A percentile compares a stretch with the other conserved stretches of the same genome.
phyloP scores from a whole-genome alignment of 2,113 vertebrate species.

The Phalacrocorax aristotelis region DNA sequence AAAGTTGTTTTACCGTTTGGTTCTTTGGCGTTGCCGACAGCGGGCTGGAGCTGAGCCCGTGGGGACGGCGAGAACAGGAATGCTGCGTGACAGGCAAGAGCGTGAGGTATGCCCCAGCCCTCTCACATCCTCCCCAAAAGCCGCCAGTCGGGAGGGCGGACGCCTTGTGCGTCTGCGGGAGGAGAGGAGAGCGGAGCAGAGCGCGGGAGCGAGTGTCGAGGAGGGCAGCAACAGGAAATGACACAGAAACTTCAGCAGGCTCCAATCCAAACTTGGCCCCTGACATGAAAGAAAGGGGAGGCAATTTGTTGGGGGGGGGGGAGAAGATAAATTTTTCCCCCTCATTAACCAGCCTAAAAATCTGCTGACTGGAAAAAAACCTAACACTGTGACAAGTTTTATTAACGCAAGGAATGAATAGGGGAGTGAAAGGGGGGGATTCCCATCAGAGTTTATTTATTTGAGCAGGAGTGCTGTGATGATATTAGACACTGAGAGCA shows the following conservation, averaged over 20 bases:
- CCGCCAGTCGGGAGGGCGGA: neutral
- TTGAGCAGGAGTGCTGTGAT: neutral
- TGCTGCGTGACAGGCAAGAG: slow-evolving; percentile 72
- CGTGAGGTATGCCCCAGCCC: neutral
- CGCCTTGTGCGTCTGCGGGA: neutral
- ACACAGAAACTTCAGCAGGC: slow-evolving; percentile 74
- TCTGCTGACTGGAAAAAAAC: slow-evolving; percentile 36
- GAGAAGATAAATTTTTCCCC: neutral
- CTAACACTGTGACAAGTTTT: neutral
- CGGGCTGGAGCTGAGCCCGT: neutral
- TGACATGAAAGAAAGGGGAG: slow-evolving; percentile 30
- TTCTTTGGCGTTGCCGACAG: neutral
- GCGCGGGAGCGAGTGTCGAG: slow-evolving; percentile 36
- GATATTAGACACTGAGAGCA: neutral
- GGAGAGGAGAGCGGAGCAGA: neutral
- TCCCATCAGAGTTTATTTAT: slow-evolving; percentile 30
- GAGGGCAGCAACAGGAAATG: slow-evolving; percentile 77
- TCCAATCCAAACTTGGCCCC: slow-evolving; percentile 62
- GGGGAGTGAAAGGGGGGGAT: neutral
- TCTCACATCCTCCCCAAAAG: slow-evolving; percentile 39
- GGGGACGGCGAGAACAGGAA: neutral
- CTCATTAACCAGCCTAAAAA: slow-evolving; percentile 47
- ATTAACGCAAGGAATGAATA: neutral
- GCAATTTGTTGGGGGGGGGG: neutral
- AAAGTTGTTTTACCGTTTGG: neutral